Percentiles rank a stretch among this genome's conserved stretches.
phyloP scores from a whole-genome alignment of 2,888 invertebrate genomes.

The Melanargia galathea region DNA sequence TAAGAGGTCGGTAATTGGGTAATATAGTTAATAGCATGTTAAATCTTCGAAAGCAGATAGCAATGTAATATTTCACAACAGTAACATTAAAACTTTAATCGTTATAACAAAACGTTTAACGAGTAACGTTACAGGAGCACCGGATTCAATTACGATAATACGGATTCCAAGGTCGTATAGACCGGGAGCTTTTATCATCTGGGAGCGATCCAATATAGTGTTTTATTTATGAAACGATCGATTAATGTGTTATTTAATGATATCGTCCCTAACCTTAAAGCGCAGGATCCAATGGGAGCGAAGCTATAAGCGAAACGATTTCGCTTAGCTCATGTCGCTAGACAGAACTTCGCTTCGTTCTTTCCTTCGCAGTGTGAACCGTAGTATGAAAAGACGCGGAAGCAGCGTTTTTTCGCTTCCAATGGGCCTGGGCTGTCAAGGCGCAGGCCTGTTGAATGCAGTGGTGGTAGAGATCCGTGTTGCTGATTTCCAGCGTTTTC shows the following conservation, averaged over 20 bases:
- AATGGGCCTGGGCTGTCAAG: too few species aligned
- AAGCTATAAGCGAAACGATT: too few species aligned
- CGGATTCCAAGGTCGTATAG: slow-evolving; percentile 50
- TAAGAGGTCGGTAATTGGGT: not conserved
- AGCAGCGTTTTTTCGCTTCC: too few species aligned
- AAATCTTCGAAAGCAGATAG: not conserved
- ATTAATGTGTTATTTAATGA: slow-evolving; percentile 1
- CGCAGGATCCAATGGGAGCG: too few species aligned
- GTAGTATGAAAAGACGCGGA: too few species aligned
- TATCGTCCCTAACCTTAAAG: not conserved
- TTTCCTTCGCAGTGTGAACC: too few species aligned
- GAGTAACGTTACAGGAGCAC: slow-evolving; percentile 46
- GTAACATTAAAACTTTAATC: slow-evolving; percentile 30
- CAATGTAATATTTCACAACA: not conserved
- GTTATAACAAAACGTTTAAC: slow-evolving; percentile 36
- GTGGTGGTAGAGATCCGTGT: too few species aligned
- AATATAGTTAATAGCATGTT: not conserved
- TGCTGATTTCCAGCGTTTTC: too few species aligned
- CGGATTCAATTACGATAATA: slow-evolving; percentile 77
- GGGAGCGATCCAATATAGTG: not conserved
- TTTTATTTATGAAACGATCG: not conserved
- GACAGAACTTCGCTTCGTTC: too few species aligned
- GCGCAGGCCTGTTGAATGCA: too few species aligned
- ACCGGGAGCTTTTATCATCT: slow-evolving; percentile 54
- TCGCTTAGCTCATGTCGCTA: too few species aligned